Conservation (phyloP, 2,113 vertebrate genomes). For the Callithrix jacchus region DNA sequence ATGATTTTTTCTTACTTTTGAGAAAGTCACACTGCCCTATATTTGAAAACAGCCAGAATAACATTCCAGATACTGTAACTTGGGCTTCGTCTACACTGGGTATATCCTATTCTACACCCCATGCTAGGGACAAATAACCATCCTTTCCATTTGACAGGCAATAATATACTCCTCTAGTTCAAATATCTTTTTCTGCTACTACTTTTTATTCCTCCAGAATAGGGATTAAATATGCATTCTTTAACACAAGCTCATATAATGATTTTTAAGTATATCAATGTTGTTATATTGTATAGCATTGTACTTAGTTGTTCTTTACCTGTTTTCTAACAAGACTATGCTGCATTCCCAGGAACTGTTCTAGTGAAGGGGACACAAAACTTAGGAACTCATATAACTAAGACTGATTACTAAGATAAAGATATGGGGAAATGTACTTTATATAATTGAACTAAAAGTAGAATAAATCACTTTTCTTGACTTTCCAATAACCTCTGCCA, state of each 20-base stretch:
- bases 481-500: background rate
- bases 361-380: background rate
- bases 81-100: accelerated
- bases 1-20: background rate
- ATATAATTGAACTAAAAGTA: background rate
- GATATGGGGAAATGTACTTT: background rate
- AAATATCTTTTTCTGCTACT: background rate
- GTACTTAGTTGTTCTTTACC: background rate
- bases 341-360: background rate
- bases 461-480: background rate
- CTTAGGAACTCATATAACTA: background rate
- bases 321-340: background rate
- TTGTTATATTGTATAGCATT: background rate
- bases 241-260: background rate
- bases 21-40: background rate
- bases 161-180: background rate
- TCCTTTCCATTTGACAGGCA: background rate
- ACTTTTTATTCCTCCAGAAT: background rate
- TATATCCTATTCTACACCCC: accelerated
- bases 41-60: background rate
- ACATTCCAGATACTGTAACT: background rate
- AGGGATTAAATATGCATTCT: background rate
- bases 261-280: background rate
- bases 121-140: background rate
- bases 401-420: background rate